Evolutionary conservation across 2,888 invertebrate genomes (phyloP).

Genomic region (Athrips mouffetella): DNA sequence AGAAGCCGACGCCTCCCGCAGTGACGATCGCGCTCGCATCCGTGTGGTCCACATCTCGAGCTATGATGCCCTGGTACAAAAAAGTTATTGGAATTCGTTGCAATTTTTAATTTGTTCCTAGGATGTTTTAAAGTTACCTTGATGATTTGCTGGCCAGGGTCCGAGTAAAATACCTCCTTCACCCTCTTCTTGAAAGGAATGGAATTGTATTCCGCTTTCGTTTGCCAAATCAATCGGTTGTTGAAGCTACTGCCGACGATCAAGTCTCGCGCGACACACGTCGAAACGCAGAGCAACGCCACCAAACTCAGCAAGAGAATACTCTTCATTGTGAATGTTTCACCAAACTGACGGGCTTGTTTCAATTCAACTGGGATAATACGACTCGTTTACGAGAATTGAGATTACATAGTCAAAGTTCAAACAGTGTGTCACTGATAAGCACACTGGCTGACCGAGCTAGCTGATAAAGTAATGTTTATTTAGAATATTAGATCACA

Average conservation of each 20-base stretch:
- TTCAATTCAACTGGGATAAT: background rate
- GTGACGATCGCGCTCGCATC: conserved; percentile 55
- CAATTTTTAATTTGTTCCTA: background rate
- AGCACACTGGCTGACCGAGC: background rate
- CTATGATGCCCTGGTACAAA: conserved; percentile 60
- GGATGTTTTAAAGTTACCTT: conserved; percentile 60
- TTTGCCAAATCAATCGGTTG: conserved; percentile 56
- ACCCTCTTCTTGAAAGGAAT: conserved; percentile 69
- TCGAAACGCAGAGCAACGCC: conserved; percentile 35
- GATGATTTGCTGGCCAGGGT: conserved; percentile 66
- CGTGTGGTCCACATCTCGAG: conserved; percentile 66
- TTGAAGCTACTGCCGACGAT: conserved; percentile 69
- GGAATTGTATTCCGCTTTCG: conserved; percentile 64
- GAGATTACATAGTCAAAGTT: conserved; percentile 2
- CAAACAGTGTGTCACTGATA: background rate
- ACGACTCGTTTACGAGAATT: background rate
- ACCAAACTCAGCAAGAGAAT: conserved; percentile 37
- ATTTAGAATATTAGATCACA: background rate
- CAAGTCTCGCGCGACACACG: conserved; percentile 53
- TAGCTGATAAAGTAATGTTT: background rate
- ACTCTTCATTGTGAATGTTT: conserved; percentile 38
- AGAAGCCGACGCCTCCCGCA: conserved; percentile 66
- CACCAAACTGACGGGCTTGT: background rate
- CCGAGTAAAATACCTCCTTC: conserved; percentile 66
- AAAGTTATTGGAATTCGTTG: background rate